A percentile compares a stretch with the other conserved stretches of the same genome.
Conservation (phyloP, 2,888 invertebrate species). For the Tubulanus polymorphus region DNA sequence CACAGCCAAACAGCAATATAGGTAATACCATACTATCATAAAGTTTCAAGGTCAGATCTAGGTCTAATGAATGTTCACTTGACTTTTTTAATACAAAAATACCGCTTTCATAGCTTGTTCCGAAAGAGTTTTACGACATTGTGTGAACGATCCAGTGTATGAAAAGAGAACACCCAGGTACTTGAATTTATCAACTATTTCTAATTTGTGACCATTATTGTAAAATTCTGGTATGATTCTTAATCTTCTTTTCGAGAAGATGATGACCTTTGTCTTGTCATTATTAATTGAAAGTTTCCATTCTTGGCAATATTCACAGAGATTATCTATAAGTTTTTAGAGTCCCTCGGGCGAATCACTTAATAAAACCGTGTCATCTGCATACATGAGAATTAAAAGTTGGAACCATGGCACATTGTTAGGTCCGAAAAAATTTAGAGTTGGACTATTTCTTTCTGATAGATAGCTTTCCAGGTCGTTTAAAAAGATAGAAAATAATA, state of each 20-base stretch:
- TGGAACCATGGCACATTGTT: no score
- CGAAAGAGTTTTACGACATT: background rate
- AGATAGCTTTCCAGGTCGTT: background rate
- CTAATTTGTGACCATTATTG: background rate
- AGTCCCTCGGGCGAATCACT: background rate
- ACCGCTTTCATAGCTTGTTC: background rate
- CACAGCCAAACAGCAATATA: background rate
- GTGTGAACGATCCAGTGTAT: background rate
- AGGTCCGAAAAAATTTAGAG: background rate
- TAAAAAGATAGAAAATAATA: background rate
- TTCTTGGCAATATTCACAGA: background rate
- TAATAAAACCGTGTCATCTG: background rate
- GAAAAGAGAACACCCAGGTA: background rate
- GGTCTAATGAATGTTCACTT: background rate
- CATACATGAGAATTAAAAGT: background rate
- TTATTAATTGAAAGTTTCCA: background rate
- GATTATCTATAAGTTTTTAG: background rate
- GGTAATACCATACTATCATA: background rate
- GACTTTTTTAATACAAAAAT: background rate
- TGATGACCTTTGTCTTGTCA: background rate
- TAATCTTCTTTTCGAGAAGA: background rate
- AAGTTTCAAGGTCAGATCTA: background rate
- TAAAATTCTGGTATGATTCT: background rate
- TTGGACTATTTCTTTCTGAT: background rate
- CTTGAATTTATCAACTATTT: background rate